Evolutionary conservation across 2,888 invertebrate genomes (phyloP).

Genomic region (Lithosia quadra): DNA sequence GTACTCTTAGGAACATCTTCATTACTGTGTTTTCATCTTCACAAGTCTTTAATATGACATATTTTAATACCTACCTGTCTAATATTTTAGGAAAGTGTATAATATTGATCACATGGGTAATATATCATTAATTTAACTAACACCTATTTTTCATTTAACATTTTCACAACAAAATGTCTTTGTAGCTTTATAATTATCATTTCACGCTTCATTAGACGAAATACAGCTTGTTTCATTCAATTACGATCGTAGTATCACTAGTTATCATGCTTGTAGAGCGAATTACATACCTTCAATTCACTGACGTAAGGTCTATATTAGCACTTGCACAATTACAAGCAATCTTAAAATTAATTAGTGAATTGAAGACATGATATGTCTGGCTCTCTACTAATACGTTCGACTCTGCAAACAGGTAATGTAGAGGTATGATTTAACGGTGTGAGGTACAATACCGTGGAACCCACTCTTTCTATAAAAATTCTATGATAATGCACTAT

Average conservation of each 20-base stretch:
- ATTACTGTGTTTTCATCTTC: neutral
- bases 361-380: constrained; percentile 86
- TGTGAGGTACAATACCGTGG: constrained; percentile 10
- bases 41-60: no score
- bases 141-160: constrained; percentile 22
- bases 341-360: constrained; percentile 56
- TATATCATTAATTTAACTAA: constrained; percentile 8
- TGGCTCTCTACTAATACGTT: constrained; percentile 78
- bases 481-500: neutral
- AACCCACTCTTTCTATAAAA: neutral
- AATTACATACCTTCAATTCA: constrained; percentile 86
- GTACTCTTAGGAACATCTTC: neutral
- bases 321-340: constrained; percentile 63
- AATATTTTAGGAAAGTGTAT: neutral
- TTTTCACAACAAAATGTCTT: constrained; percentile 21
- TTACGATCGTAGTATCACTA: constrained; percentile 64
- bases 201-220: constrained; percentile 60
- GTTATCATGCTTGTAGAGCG: constrained; percentile 84
- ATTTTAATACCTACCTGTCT: neutral
- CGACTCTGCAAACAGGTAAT: constrained; percentile 33
- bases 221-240: constrained; percentile 58
- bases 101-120: neutral
- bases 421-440: constrained; percentile 13
- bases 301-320: constrained; percentile 60
- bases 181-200: constrained; percentile 18